These are phyloP conservation scores for cattle (Bos taurus) DNA, from an alignment of 2,113 vertebrate species.

Conservation along the genomic window DNA sequence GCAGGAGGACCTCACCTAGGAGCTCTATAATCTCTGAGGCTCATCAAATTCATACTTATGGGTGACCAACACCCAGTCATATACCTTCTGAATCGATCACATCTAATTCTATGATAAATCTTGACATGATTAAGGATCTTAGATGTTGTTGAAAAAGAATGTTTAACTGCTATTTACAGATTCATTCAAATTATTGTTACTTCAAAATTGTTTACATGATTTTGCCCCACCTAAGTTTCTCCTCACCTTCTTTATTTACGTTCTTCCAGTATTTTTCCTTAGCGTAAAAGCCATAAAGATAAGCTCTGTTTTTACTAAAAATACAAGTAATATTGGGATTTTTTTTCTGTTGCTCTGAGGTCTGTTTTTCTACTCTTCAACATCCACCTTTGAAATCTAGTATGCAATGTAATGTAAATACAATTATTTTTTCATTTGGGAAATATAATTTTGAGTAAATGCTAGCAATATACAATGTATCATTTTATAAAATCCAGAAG, in stretches of 20 bases:
- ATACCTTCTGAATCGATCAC: neutral
- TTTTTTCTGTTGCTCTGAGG: neutral
- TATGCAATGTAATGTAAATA: neutral
- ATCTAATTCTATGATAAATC: neutral
- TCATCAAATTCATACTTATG: neutral
- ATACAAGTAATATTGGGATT: neutral
- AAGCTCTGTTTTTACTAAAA: constrained; percentile 17
- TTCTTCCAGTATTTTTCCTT: neutral
- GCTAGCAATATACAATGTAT: neutral
- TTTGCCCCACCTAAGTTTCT: neutral
- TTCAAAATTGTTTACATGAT: neutral
- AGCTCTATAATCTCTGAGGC: neutral
- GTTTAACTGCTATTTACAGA: neutral
- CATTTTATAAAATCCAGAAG: neutral
- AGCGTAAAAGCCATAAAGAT: neutral
- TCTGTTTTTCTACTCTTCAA: neutral
- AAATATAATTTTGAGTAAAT: constrained; percentile 1
- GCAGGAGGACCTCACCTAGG: neutral
- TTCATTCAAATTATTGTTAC: neutral
- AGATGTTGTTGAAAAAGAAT: neutral
- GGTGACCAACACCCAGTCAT: neutral
- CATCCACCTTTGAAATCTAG: neutral
- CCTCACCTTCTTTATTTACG: neutral
- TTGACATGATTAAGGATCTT: neutral
- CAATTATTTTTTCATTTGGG: constrained; percentile 30